Evolutionary conservation across 1,140 invertebrate genomes (phyloP), one percentile per base, ranked within the genome.

Genomic region (Spodoptera litura): DNA sequence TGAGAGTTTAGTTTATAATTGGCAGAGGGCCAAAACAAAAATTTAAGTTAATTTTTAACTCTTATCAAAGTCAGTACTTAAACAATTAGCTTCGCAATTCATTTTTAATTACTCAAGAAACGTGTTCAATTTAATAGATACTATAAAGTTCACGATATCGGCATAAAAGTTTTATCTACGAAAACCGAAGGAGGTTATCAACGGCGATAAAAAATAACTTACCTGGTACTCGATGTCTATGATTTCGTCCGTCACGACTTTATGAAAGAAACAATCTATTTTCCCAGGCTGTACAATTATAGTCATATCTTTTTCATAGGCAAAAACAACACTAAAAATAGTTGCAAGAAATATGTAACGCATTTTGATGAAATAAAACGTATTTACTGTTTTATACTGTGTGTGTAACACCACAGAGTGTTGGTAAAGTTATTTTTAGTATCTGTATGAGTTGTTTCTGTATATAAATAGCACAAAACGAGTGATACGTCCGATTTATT

Each of bases 211-310:
- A 75, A 58, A 53, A 58, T 56, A 74, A 2, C 64, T 79, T 86
- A 97, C 97, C 95, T 97, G 97, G 89, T 97, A 97, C 87, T 97
- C 97, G 38, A 97, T 92, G 85, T 97, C 97, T 72, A 97, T 95
- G 4, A 94, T 91, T 88, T 96, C 95, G n/a, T 95, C 95, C 25
- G 90, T 85, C 80, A 95, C 95, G 0, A 96, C 95, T 58, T 88
- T 88, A 82, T 97, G 96, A 88, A 95, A 97, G 83, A 97, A 97
- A 85, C 97, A 97, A 81, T 97, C 96, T 80, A 95, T 95, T 82
- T 93, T 95, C 2, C 96, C 96, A 38, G 97, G 95, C 71, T 96
- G 96, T n/a, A 97, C 94, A 79, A 95, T 96, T 15, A 97, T 95
- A 8, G 97, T 97, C 84, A 97, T 95, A 91, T 97, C 96, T 82